Evolutionary conservation across 2,888 invertebrate species (phyloP).

Genomic region (Lysandra coridon): DNA sequence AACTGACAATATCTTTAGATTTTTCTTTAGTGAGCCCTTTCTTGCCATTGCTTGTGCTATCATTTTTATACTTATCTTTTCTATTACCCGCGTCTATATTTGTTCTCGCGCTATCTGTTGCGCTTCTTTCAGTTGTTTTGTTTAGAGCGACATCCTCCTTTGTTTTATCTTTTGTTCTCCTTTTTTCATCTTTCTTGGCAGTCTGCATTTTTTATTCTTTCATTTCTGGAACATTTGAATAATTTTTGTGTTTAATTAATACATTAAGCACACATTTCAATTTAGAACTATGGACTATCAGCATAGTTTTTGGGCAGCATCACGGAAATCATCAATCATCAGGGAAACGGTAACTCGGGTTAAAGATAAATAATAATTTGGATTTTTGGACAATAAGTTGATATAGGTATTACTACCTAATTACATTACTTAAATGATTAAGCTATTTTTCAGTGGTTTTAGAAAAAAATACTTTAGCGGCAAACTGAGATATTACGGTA

Average conservation of each 20-base stretch:
- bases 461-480: too few relatives aligned
- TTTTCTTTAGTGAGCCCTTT: slow-evolving; percentile 47
- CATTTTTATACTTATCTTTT: slow-evolving; percentile 10
- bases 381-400: too few relatives aligned
- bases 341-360: background rate
- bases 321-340: too few relatives aligned
- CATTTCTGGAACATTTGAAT: background rate
- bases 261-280: background rate
- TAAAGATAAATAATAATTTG: background rate
- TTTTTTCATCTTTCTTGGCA: slow-evolving; percentile 5
- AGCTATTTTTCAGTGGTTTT: too few relatives aligned
- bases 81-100: background rate
- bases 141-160: slow-evolving; percentile 48
- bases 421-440: too few relatives aligned
- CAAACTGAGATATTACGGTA: background rate
- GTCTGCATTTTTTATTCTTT: slow-evolving; percentile 16
- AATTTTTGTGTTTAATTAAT: background rate
- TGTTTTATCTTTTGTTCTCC: slow-evolving; percentile 34
- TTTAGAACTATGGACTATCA: background rate
- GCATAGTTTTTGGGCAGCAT: background rate
- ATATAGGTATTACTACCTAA: too few relatives aligned
- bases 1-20: slow-evolving; percentile 51
- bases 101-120: background rate
- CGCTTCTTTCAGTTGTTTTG: background rate
- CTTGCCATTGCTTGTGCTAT: slow-evolving; percentile 38